Percentiles rank a stretch among this genome's conserved stretches.
These are phyloP conservation scores for Operophtera brumata DNA, from an alignment of 2,888 invertebrate species.

Conservation along the genomic window DNA sequence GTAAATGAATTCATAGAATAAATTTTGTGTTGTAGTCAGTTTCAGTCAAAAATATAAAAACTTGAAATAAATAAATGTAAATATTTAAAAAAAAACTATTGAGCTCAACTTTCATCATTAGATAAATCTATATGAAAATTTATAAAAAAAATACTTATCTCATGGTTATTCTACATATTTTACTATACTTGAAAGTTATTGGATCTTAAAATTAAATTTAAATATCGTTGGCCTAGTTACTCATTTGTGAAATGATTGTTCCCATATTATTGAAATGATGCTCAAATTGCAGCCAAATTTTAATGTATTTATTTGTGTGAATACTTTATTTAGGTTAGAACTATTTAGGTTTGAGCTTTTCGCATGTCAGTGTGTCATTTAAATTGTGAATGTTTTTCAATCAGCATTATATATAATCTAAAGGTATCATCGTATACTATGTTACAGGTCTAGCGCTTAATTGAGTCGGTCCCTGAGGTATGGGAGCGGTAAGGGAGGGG, in stretches of 20 bases:
- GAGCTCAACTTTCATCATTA: neutral
- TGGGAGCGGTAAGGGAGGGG: no score
- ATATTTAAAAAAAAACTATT: neutral
- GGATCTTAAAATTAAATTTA: neutral
- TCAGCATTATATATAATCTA: neutral
- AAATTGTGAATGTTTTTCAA: neutral
- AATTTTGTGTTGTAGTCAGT: neutral
- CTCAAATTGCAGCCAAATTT: constrained; percentile 58
- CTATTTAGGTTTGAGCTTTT: neutral
- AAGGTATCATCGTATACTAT: neutral
- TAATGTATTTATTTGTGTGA: constrained; percentile 8
- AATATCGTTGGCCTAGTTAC: constrained; percentile 37
- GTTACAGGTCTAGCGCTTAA: no score
- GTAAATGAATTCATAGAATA: neutral
- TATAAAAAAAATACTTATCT: neutral
- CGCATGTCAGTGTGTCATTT: constrained; percentile 25
- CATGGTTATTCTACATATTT: neutral
- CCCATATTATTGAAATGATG: constrained; percentile 30
- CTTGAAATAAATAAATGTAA: neutral
- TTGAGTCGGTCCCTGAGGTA: no score
- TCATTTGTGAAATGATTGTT: constrained; percentile 19
- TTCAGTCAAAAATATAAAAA: neutral
- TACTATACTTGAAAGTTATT: neutral
- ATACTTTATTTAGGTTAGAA: no score
- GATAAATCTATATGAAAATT: neutral